Evolutionary conservation across 2,888 invertebrate species (phyloP), one percentile per base, ranked within the genome.

Genomic region (Euproctis similis): DNA sequence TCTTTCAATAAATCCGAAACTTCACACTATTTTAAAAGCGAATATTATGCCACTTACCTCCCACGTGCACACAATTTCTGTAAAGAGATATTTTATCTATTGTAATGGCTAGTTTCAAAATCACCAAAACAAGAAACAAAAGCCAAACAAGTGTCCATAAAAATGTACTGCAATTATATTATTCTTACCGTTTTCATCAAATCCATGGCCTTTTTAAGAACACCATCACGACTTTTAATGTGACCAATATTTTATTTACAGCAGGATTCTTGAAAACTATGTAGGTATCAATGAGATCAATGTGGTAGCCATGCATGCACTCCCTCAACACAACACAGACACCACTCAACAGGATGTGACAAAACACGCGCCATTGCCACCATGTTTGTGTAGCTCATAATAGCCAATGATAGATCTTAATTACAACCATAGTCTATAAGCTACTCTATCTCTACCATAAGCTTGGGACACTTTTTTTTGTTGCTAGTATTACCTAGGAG

Each of bases 51-150:
- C 64, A 85, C 85, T 85, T 84, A 85, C 85, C 85, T 84, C 77
- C 65, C 77, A 75, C 78, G 80, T 75, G 77, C 76, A 82, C 69
- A 82, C 74, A 82, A 71, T 61, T 73, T 82, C 84, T 84, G 84
- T 72, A 85, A 85, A 85, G 75, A 85, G 84, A 85, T 75, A 82
- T 85, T 82, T 82, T 81, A 78, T 80, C 82, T 78, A 78, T 84
- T 81, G 77, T 82, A 85, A 84, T 85, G 85, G 82, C 84, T 74
- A 84, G 82, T 82, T 82, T 77, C 81, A 80, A 80, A 73, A 80
- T 81, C 75, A 84, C 78, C 85, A 85, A 82, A 85, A 85, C 84
- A 85, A 84, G 84, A 82, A 85, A 85, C 84, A 84, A 82, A 84
- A 82, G 82, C 81, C 80, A 84, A 84, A 84, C 81, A 77, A 58